Evolutionary conservation across 2,797 vertebrate species (phyloP), one percentile per base, ranked within the genome.

Genomic region (Paramormyrops hopkinsi): DNA sequence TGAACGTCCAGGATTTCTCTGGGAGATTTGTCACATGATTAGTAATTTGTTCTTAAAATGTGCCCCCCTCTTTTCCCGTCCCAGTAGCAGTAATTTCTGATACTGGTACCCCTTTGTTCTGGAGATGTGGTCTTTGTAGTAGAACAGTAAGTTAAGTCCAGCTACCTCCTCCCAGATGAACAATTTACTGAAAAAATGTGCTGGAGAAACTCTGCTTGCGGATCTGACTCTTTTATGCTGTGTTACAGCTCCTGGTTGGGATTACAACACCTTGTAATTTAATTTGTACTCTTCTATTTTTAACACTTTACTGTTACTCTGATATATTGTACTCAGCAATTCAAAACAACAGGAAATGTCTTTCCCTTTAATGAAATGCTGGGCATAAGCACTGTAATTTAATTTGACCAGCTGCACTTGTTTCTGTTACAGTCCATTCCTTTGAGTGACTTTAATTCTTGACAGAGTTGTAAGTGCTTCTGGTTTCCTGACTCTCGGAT

Each of bases 61-160:
- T 44, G 65, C 17, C 8, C 54, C 5, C 17, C 62, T 33, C 0
- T 54, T 12, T 59, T 83, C 50, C 33, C 1, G 5, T 54, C 59
- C 17, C 19, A 41, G 22, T 62, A 14, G 29, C 14, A n/a, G 51
- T 54, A 12, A 56, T 94, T 95, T 94, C 92, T 93, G 92, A 92
- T 93, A 69, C 41, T 73, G 17, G 25, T n/a, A 89, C 37, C 25
- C 48, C 83, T 37, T 12, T 37, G 53, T 59, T 62, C 37, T 53
- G 44, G 59, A 54, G 46, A 59, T 62, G 19, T 50, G 53, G 50
- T 53, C 41, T 41, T 25, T 48, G 22, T 37, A 56, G 29, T 22
- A 19, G 19, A 9, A 41, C 51, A 53, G 88, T n/a, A 51, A 48
- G 82, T 51, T 37, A 54, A 88, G 29, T 48, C 69, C 59, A 59